Percentiles rank a stretch among this genome's conserved stretches.
Conservation (phyloP, 1,140 invertebrate genomes). For the Temnothorax nylanderi region DNA sequence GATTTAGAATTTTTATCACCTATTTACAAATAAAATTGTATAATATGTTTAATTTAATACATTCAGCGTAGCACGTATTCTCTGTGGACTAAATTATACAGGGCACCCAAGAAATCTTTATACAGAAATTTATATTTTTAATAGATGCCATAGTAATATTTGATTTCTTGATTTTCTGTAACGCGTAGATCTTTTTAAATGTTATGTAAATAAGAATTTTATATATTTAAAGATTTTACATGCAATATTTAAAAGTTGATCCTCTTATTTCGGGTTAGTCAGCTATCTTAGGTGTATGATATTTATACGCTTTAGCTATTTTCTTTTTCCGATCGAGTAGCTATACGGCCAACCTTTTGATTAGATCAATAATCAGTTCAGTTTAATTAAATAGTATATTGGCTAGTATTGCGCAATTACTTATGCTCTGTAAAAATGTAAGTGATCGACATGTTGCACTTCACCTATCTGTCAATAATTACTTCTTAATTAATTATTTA, state of each 20-base stretch:
- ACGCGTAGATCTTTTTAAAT: neutral
- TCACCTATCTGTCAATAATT: neutral
- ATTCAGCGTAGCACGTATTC: conserved; percentile 10
- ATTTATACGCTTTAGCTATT: conserved; percentile 19
- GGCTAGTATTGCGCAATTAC: conserved; percentile 70
- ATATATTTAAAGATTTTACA: neutral
- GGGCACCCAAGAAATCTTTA: neutral
- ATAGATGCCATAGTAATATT: conserved; percentile 34
- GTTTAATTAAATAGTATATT: conserved; percentile 60
- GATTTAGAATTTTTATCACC: conserved; percentile 21
- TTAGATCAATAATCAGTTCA: conserved; percentile 63
- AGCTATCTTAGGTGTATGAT: conserved; percentile 27
- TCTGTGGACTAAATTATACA: conserved; percentile 3
- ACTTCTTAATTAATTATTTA: neutral
- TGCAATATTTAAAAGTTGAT: conserved; percentile 40
- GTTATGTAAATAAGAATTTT: neutral
- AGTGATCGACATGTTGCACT: neutral
- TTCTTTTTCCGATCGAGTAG: neutral
- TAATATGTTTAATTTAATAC: conserved; percentile 32
- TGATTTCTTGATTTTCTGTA: conserved; percentile 38
- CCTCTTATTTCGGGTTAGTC: neutral
- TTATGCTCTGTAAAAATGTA: conserved; percentile 52
- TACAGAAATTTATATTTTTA: neutral
- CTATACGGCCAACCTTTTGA: conserved; percentile 10
- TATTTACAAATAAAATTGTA: conserved; percentile 55